Percentiles rank a stretch among this genome's conserved stretches.
phyloP scores from a whole-genome alignment of 2,888 invertebrate genomes.

The Tenodera sinensis region DNA sequence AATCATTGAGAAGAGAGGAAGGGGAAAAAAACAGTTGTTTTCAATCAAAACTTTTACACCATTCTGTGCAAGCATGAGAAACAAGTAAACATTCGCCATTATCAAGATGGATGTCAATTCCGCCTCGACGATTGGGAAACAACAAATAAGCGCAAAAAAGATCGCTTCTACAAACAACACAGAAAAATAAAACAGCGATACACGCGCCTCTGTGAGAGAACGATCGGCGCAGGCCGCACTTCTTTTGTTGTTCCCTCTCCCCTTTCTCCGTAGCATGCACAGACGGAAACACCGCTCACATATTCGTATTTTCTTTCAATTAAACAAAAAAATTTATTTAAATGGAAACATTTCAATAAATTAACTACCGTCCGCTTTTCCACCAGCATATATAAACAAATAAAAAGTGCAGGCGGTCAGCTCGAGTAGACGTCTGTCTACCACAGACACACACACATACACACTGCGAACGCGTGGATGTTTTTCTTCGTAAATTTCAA shows the following conservation, averaged over 20 bases:
- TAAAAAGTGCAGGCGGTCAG: background rate
- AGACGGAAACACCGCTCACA: background rate
- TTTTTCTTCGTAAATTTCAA: conserved; percentile 12
- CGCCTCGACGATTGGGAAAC: background rate
- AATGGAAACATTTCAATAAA: conserved; percentile 28
- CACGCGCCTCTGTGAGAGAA: background rate
- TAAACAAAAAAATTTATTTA: conserved; percentile 27
- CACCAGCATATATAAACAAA: conserved; percentile 8
- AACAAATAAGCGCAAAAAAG: background rate
- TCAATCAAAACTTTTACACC: background rate
- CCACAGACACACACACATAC: background rate
- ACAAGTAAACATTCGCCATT: background rate
- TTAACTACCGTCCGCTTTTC: conserved; percentile 18
- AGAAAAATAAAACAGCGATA: background rate
- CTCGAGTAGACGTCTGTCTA: background rate
- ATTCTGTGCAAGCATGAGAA: background rate
- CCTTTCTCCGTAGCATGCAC: background rate
- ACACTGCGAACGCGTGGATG: background rate
- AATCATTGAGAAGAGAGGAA: background rate
- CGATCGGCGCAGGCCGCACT: background rate
- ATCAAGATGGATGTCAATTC: conserved; percentile 7
- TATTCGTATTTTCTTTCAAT: conserved; percentile 23
- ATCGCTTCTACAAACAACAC: background rate
- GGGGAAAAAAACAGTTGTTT: background rate
- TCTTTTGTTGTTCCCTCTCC: background rate